Evolutionary conservation across 2,797 vertebrate genomes (phyloP).

Genomic region (Channallabes apus): DNA sequence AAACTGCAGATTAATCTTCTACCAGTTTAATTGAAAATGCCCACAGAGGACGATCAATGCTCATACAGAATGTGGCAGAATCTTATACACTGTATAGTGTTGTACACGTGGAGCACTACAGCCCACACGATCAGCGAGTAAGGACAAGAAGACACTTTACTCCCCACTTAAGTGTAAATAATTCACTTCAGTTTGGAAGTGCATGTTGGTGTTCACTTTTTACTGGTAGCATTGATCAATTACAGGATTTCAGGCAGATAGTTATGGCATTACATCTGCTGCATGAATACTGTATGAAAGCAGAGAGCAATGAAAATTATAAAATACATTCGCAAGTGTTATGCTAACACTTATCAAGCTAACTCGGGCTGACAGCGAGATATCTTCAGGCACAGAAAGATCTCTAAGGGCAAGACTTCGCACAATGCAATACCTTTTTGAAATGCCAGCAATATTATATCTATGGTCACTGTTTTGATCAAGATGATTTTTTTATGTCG

Average conservation of each 20-base stretch:
- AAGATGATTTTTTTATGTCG: slow-evolving; percentile 41
- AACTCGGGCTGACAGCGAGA: slow-evolving; percentile 52
- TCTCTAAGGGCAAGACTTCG: slow-evolving; percentile 49
- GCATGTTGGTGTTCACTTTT: background rate
- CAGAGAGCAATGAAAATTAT: slow-evolving; percentile 32
- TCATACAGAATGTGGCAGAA: slow-evolving; percentile 61
- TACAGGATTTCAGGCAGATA: background rate
- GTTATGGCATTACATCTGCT: slow-evolving; percentile 12
- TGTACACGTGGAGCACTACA: slow-evolving; percentile 56
- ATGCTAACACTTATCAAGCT: slow-evolving; percentile 49
- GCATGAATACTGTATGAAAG: slow-evolving; percentile 28
- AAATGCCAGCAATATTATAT: slow-evolving; percentile 51
- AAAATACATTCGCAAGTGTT: slow-evolving; percentile 40
- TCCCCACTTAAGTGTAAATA: background rate
- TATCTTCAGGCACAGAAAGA: slow-evolving; percentile 41
- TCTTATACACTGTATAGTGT: slow-evolving; percentile 52
- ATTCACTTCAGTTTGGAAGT: background rate
- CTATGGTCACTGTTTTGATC: slow-evolving; percentile 53
- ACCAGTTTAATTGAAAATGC: slow-evolving; percentile 73
- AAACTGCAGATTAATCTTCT: slow-evolving; percentile 72
- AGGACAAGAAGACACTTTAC: slow-evolving; percentile 9
- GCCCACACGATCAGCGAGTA: slow-evolving; percentile 24
- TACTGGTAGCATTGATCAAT: background rate
- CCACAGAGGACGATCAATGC: slow-evolving; percentile 68
- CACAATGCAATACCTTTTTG: slow-evolving; percentile 37